These are phyloP conservation scores for Patella caerulea DNA, from an alignment of 2,888 invertebrate genomes.

Conservation along the genomic window DNA sequence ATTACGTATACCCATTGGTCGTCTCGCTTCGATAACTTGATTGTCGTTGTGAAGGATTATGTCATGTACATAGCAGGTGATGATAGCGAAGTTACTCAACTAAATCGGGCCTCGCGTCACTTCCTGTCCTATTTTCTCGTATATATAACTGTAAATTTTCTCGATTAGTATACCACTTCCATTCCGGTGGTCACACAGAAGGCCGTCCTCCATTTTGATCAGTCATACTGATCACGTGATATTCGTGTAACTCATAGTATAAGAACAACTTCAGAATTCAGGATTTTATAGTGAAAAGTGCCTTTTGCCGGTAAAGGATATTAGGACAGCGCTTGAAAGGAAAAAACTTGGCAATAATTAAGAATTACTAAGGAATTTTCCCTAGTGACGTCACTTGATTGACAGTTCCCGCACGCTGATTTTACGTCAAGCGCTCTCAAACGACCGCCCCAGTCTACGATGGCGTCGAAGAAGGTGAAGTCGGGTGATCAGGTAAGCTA, in stretches of 20 bases:
- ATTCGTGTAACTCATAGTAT: not conserved
- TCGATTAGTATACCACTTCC: not conserved
- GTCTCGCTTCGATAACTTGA: no score
- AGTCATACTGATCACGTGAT: conserved; percentile 8
- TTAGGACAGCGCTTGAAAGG: not conserved
- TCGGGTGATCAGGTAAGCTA: conserved; percentile 47
- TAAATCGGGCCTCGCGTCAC: no score
- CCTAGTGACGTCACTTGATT: conserved; percentile 50
- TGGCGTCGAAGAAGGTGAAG: conserved; percentile 55
- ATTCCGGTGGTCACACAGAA: not conserved
- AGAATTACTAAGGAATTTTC: conserved; percentile 21
- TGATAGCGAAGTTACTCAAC: no score
- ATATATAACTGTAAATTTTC: no score
- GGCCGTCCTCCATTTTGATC: conserved; percentile 8
- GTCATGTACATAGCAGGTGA: no score
- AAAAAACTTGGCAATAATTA: conserved; percentile 10
- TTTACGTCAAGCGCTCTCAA: conserved; percentile 23
- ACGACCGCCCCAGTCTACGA: conserved; percentile 42
- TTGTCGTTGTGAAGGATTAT: no score
- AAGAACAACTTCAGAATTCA: conserved; percentile 4
- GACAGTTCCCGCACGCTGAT: conserved; percentile 32
- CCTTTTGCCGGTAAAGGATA: conserved; percentile 8
- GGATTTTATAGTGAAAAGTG: conserved; percentile 11
- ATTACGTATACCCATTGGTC: no score
- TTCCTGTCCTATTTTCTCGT: no score